A percentile compares a stretch with the other conserved stretches of the same genome.
Conservation (phyloP, 2,113 vertebrate genomes). For the Phaethon lepturus region DNA sequence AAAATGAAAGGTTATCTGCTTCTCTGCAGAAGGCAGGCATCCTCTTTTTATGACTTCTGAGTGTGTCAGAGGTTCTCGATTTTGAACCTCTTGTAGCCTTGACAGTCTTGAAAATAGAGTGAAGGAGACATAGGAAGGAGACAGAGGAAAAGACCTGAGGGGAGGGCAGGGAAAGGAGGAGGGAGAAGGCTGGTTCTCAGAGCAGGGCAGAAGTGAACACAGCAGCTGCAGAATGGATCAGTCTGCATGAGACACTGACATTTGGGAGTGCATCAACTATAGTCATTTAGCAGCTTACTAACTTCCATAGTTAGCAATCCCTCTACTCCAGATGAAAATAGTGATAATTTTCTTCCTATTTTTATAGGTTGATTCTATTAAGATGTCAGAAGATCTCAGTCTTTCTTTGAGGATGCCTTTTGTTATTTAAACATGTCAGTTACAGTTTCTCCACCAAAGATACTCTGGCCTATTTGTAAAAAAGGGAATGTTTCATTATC, state of each 20-base stretch:
- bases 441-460: neutral
- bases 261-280: neutral
- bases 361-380: neutral
- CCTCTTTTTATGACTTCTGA: neutral
- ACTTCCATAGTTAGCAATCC: neutral
- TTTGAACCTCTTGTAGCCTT: neutral
- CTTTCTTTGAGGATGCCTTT: neutral
- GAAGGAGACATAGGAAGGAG: neutral
- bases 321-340: neutral
- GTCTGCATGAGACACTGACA: neutral
- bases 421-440: neutral
- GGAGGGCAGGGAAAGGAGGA: neutral
- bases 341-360: neutral
- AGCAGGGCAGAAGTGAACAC: neutral
- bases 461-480: neutral
- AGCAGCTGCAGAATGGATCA: neutral
- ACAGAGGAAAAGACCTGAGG: neutral
- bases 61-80: neutral
- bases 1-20: constrained; percentile 26
- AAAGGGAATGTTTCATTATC: neutral
- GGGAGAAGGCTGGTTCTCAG: neutral
- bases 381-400: fast-evolving
- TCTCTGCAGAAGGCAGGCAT: neutral
- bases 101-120: neutral
- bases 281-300: neutral